Evolutionary conservation across 2,888 invertebrate species (phyloP), one percentile per base, ranked within the genome.

Genomic region (Spicauda simplicius): DNA sequence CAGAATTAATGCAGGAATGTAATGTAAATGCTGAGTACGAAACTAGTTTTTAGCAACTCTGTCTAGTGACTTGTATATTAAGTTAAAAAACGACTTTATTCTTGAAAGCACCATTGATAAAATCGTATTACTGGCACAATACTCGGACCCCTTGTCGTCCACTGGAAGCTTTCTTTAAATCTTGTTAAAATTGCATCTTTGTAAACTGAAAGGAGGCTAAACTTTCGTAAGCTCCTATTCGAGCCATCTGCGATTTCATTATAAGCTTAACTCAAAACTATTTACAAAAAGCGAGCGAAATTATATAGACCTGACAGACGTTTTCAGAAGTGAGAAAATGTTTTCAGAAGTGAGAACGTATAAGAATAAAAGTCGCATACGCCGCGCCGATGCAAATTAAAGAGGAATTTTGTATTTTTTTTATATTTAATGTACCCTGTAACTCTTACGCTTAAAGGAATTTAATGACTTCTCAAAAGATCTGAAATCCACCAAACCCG

Each of bases 131-230:
- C 33, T 25, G 58, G 33, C 66, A 61, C 60, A 56, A 61, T 61
- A 55, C 48, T 16, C 25, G 41, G 50, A 52, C 56, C 19, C 61
- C 67, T 56, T 61, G 25, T 25, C 5, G 69, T 69, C 69, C 61
- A 70, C 67, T 71, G 68, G 64, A 70, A 74, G 73, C 70, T 74
- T 73, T 68, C 65, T 64, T 65, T 67, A 68, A 72, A 71, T 72
- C 71, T 73, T 70, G 70, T 72, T 71, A 73, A 71, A 71, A 74
- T 69, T 75, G 73, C 73, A 74, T 74, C 74, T 74, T 76, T 69
- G 73, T 73, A 74, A 74, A 76, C 74, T 74, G 74, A 75, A 73
- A 76, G 73, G 66, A 61, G 55, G 60, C 66, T 66, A 33, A 66
- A 66, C 55, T 66, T 66, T 50, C 56, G 66, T 56, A 61, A 66